phyloP scores from a whole-genome alignment of 2,113 vertebrate genomes.

The Heterotis niloticus region DNA sequence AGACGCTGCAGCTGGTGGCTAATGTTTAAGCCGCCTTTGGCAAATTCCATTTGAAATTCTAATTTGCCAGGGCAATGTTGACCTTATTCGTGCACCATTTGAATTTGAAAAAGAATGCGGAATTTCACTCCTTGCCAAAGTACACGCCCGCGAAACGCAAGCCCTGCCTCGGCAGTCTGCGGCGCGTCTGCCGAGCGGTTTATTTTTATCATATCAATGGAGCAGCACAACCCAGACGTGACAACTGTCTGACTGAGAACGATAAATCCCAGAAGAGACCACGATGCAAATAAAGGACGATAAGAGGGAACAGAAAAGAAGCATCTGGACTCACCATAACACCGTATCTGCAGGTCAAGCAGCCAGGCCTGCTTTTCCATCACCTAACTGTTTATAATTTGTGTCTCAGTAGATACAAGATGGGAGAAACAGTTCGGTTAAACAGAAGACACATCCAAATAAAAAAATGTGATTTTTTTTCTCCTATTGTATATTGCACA shows the following conservation, averaged over 20 bases:
- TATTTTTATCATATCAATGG: not conserved
- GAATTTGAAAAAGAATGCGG: slow-evolving; percentile 13
- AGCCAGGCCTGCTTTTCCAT: not conserved
- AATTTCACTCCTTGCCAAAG: not conserved
- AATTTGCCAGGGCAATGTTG: not conserved
- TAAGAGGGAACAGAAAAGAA: not conserved
- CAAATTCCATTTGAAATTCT: slow-evolving; percentile 19
- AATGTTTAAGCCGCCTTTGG: slow-evolving; percentile 6
- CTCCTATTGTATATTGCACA: too few relatives aligned
- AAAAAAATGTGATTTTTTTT: too few relatives aligned
- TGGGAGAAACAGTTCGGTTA: not conserved
- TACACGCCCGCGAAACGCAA: not conserved
- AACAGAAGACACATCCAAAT: not conserved
- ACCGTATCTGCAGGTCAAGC: not conserved
- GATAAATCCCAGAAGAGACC: not conserved
- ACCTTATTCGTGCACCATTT: not conserved
- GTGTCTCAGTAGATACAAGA: not conserved
- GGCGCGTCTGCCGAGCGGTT: not conserved
- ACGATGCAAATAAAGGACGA: not conserved
- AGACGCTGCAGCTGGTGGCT: not conserved
- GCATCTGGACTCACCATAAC: not conserved
- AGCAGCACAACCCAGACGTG: not conserved
- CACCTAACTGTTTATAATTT: not conserved
- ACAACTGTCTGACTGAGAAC: not conserved
- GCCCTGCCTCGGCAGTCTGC: too few relatives aligned